Evolutionary conservation across 2,888 invertebrate species (phyloP).

Genomic region (Cremastobaeus sp.): DNA sequence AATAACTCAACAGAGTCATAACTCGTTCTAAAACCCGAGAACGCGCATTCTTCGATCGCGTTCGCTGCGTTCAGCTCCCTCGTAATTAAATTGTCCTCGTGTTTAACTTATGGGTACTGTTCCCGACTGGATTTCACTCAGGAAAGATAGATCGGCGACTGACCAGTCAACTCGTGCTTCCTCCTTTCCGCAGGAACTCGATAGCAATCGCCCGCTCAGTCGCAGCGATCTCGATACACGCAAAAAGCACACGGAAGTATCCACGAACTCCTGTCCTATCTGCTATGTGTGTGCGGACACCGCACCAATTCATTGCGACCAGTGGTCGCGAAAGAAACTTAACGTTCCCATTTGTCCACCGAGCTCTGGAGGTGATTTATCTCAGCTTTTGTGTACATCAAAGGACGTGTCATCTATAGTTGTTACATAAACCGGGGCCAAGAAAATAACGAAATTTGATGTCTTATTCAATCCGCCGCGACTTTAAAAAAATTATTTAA

Average conservation of each 20-base stretch:
- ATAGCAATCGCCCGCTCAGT: conserved; percentile 72
- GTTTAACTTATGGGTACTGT: conserved; percentile 60
- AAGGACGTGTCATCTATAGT: conserved; percentile 57
- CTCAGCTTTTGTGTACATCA: conserved; percentile 60
- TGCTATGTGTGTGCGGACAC: conserved; percentile 18
- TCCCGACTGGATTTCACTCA: conserved; percentile 59
- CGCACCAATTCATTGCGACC: conserved; percentile 63
- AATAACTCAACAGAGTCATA: no score
- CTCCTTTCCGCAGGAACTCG: conserved; percentile 76
- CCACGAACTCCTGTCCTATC: conserved; percentile 30
- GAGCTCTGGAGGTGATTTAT: conserved; percentile 73
- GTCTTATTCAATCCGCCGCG: not conserved
- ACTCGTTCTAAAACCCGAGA: no score
- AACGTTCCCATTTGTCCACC: conserved; percentile 76
- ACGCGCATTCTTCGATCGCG: not conserved
- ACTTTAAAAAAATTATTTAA: no score
- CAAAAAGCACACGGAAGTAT: conserved; percentile 53
- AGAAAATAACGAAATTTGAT: not conserved
- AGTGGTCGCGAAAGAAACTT: conserved; percentile 73
- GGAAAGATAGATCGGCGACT: conserved; percentile 67
- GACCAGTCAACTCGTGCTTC: conserved; percentile 66
- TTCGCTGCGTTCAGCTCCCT: not conserved
- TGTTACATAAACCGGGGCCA: conserved; percentile 66
- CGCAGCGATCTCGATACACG: conserved; percentile 59
- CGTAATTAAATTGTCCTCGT: conserved; percentile 23